Conservation (phyloP, 2,888 invertebrate species). For the Anoplius nigerrimus region DNA sequence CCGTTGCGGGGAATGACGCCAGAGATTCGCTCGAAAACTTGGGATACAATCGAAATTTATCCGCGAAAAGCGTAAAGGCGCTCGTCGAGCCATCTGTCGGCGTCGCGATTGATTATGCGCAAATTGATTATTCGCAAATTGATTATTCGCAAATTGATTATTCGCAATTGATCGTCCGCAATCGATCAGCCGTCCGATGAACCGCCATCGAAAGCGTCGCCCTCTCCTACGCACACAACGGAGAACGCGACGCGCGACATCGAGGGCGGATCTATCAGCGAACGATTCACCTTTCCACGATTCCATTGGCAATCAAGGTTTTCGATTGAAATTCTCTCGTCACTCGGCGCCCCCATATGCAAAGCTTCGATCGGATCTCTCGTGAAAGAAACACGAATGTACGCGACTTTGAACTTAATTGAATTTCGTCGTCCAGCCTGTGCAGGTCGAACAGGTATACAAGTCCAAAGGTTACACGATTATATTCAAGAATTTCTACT, state of each 20-base stretch:
- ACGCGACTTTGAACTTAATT: slow-evolving; percentile 57
- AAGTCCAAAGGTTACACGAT: slow-evolving; percentile 52
- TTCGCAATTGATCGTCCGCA: slow-evolving; percentile 13
- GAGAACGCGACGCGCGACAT: too few species aligned
- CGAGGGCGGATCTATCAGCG: too few species aligned
- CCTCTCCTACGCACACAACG: too few species aligned
- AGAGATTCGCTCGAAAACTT: slow-evolving; percentile 52
- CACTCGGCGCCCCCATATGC: slow-evolving; percentile 4
- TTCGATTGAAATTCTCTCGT: too few species aligned
- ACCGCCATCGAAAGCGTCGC: too few species aligned
- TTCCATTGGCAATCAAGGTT: too few species aligned
- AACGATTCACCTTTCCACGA: too few species aligned
- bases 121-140: too few species aligned
- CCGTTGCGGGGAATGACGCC: slow-evolving; percentile 46
- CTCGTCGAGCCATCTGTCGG: background rate
- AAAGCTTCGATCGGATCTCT: slow-evolving; percentile 53
- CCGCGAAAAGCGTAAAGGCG: slow-evolving; percentile 16
- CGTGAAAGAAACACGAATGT: slow-evolving; percentile 49
- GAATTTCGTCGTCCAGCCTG: slow-evolving; percentile 53
- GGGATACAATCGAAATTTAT: slow-evolving; percentile 21
- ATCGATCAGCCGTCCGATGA: too few species aligned
- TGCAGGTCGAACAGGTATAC: slow-evolving; percentile 39
- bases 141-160: background rate
- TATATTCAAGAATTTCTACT: slow-evolving; percentile 66
- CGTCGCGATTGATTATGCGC: too few species aligned